Evolutionary conservation across 2,888 invertebrate species (phyloP), one percentile per base, ranked within the genome.

Genomic region (Hirtodrosophila trivittata): DNA sequence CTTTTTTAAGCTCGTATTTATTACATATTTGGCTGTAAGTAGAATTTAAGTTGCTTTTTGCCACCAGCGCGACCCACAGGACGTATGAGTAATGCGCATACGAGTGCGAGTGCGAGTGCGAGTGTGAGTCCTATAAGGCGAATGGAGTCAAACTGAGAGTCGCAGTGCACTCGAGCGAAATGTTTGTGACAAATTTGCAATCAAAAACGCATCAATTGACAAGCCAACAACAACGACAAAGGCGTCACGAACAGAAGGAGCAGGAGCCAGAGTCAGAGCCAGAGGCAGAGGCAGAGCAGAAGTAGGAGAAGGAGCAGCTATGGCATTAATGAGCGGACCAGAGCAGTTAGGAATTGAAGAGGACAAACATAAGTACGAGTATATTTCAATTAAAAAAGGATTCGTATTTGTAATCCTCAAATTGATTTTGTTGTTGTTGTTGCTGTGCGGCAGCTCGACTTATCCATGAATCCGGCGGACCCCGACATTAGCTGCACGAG

Each of bases 361-460:
- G 8, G 7, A 9, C 9, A 41, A 21, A 38, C 28, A 64, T 57
- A 57, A 46, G 45, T 32, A 35, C 38, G 56, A 66, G 51, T 75
- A 69, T 71, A 77, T 86, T 84, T 87, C 87, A 85, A 85, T 85
- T 85, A 87, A 85, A 85, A 85, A 87, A 68, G 87, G 84, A 87
- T 87, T 85, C 75, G 50, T 33, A 70, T 75, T 77, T 75, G 74
- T 87, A 85, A 85, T 85, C 84, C 87, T 45, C 68, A 71, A 72
- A 70, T 69, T 76, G 80, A 66, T 78, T 77, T 28, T 55, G 71
- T 55, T 71, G 59, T 62, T 49, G 28, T 2, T 28, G 66, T 78
- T 77, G 67, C 60, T 66, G 60, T 21, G 26, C 12, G 32, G 28
- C 32, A 38, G 50, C 35, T 49, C n/a, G 9, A 9, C 28, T 16